These are phyloP conservation scores for Nothobranchius furzeri DNA, from an alignment of 2,113 vertebrate genomes.

Conservation along the genomic window DNA sequence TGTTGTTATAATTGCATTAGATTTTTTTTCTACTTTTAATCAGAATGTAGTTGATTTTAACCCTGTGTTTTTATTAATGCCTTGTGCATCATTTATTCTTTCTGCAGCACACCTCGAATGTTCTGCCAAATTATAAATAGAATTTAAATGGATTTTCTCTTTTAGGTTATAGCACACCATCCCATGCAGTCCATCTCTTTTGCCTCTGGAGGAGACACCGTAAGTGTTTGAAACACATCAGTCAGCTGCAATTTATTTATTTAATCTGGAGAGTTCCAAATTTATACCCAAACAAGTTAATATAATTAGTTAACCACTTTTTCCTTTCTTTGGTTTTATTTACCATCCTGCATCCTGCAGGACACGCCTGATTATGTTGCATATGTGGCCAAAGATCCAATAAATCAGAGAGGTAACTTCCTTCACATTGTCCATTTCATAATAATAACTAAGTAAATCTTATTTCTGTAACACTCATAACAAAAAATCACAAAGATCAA, in stretches of 20 bases:
- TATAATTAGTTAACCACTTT: slow-evolving; percentile 30
- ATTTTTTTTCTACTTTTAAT: too few species aligned
- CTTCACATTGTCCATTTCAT: too few species aligned
- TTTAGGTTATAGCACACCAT: slow-evolving; percentile 88
- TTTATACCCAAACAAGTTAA: slow-evolving; percentile 34
- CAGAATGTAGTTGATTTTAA: too few species aligned
- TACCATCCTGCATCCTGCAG: slow-evolving; percentile 66
- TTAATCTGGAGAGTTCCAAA: slow-evolving; percentile 29
- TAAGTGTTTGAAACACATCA: slow-evolving; percentile 59
- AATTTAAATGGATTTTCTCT: neutral
- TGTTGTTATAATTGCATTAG: too few species aligned
- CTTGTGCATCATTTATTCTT: too few species aligned
- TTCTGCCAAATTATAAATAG: too few species aligned
- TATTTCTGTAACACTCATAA: too few species aligned
- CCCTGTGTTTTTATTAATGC: too few species aligned
- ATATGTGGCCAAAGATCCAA: slow-evolving; percentile 83
- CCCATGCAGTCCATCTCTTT: slow-evolving; percentile 90
- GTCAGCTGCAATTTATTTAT: neutral
- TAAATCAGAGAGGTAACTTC: slow-evolving; percentile 80
- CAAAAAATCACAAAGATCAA: too few species aligned
- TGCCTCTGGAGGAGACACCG: slow-evolving; percentile 88
- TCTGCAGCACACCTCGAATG: too few species aligned
- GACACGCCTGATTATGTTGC: slow-evolving; percentile 87
- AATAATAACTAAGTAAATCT: too few species aligned
- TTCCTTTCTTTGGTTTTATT: slow-evolving; percentile 1